These are phyloP conservation scores for Melanotaenia boesemani DNA, from an alignment of 2,797 vertebrate species.

Conservation along the genomic window DNA sequence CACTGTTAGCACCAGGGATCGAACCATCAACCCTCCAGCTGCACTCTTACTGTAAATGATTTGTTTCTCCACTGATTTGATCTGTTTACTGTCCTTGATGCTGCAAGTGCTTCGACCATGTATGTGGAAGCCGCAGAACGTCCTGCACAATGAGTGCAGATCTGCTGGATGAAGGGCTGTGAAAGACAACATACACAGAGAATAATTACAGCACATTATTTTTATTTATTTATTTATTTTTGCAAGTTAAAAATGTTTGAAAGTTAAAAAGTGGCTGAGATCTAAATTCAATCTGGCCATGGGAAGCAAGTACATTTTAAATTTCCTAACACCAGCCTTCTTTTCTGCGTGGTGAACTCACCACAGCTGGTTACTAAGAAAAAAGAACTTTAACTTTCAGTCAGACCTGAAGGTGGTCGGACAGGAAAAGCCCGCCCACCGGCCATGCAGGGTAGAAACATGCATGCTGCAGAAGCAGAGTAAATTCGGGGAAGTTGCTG, in stretches of 20 bases:
- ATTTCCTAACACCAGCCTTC: too few relatives aligned
- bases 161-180: too few relatives aligned
- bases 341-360: too few relatives aligned
- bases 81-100: background rate
- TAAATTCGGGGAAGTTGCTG: constrained; percentile 30
- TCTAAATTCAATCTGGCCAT: too few relatives aligned
- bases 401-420: background rate
- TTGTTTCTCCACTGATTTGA: background rate
- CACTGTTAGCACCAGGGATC: too few relatives aligned
- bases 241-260: too few relatives aligned
- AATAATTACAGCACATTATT: too few relatives aligned
- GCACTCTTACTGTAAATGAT: background rate
- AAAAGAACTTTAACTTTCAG: background rate
- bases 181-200: too few relatives aligned
- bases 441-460: background rate
- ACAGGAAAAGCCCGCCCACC: constrained; percentile 1
- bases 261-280: too few relatives aligned
- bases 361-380: background rate
- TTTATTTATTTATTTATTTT: too few relatives aligned
- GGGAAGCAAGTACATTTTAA: too few relatives aligned
- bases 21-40: background rate
- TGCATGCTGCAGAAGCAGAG: background rate
- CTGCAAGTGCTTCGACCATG: background rate
- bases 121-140: background rate
- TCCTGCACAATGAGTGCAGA: too few relatives aligned